Percentiles rank a stretch among this genome's conserved stretches.
phyloP scores from a whole-genome alignment of 2,888 invertebrate genomes.

The Cheilosia soror region DNA sequence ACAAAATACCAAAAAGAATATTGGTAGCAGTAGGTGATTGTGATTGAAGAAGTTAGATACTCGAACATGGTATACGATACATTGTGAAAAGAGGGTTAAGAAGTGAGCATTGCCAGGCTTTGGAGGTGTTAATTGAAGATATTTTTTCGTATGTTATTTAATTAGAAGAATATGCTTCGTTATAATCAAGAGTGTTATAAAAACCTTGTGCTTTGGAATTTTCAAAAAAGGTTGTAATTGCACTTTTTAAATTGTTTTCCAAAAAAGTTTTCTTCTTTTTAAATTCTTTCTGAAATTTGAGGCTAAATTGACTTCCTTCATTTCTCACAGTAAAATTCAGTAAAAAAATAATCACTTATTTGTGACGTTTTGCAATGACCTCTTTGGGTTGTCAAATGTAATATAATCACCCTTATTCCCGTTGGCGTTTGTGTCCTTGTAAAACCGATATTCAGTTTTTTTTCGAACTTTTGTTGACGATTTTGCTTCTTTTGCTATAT shows the following conservation, averaged over 20 bases:
- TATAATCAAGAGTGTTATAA: neutral
- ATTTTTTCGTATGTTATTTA: neutral
- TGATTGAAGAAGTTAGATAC: conserved; percentile 13
- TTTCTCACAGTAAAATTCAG: too few species aligned
- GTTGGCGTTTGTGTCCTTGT: too few species aligned
- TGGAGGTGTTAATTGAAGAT: conserved; percentile 19
- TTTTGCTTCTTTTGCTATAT: too few species aligned
- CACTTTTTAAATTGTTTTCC: neutral
- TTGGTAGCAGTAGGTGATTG: conserved; percentile 11
- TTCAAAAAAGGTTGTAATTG: neutral
- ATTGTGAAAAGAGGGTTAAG: neutral
- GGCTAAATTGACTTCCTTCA: too few species aligned
- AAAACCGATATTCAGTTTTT: too few species aligned
- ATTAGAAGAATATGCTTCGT: neutral
- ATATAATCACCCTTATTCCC: too few species aligned
- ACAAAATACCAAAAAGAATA: conserved; percentile 41
- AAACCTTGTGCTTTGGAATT: too few species aligned
- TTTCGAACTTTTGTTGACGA: too few species aligned
- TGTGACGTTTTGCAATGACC: too few species aligned
- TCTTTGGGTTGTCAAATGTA: too few species aligned
- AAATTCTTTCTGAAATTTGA: too few species aligned
- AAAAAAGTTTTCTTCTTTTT: neutral
- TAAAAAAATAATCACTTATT: too few species aligned
- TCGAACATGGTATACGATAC: conserved; percentile 19
- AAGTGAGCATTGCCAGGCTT: conserved; percentile 33